A percentile compares a stretch with the other conserved stretches of the same genome.
Conservation (phyloP, 2,888 invertebrate genomes). For the Scelioninae gen. 1 region DNA sequence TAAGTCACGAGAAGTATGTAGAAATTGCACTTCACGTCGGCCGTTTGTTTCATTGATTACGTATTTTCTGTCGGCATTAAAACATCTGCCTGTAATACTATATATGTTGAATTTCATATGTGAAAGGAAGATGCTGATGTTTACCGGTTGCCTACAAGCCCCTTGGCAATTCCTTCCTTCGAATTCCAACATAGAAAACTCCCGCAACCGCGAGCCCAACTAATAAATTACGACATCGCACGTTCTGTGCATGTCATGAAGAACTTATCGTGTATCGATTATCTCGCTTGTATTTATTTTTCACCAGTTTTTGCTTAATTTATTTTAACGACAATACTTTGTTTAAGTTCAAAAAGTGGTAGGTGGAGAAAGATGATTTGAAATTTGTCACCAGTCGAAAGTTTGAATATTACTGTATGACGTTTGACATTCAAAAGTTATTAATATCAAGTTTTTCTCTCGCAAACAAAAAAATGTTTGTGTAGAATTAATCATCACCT, state of each 20-base stretch:
- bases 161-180: conserved; percentile 68
- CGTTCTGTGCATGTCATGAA: conserved; percentile 56
- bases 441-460: too few relatives aligned
- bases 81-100: conserved; percentile 44
- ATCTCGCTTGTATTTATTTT: conserved; percentile 42
- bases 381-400: background rate
- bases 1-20: conserved; percentile 65
- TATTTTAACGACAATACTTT: background rate
- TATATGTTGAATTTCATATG: conserved; percentile 68
- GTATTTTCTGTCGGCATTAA: conserved; percentile 63
- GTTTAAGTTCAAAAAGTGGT: background rate
- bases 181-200: conserved; percentile 67
- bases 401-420: background rate
- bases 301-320: conserved; percentile 24
- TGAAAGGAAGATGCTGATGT: conserved; percentile 71
- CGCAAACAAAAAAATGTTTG: too few relatives aligned
- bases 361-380: background rate
- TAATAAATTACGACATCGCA: conserved; percentile 70
- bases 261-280: conserved; percentile 56
- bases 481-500: too few relatives aligned
- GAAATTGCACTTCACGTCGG: conserved; percentile 62
- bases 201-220: conserved; percentile 60
- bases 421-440: too few relatives aligned
- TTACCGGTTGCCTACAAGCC: conserved; percentile 64
- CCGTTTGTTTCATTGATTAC: conserved; percentile 61